Percentiles rank a stretch among this genome's conserved stretches.
Conservation (phyloP, 2,113 vertebrate genomes). For the Chionomys nivalis region DNA sequence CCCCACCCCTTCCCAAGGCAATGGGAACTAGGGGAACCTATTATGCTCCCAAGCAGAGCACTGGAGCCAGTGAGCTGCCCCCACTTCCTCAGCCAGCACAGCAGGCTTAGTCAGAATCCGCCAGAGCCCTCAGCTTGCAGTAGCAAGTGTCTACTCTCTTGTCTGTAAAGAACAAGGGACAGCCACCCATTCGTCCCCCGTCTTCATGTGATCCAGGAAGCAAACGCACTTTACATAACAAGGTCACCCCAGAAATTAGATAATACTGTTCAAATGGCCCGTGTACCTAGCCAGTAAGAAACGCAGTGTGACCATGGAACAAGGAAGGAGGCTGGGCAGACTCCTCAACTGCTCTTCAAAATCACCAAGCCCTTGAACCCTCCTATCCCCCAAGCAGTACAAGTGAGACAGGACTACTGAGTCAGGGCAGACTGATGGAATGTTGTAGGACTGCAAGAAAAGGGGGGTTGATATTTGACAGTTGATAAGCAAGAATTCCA, state of each 20-base stretch:
- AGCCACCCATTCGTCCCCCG: not conserved
- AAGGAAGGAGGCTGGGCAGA: slow-evolving; percentile 54
- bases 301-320: not conserved
- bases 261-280: not conserved
- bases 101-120: not conserved
- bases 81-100: not conserved
- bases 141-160: not conserved
- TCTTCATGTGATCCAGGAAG: not conserved
- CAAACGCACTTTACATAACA: not conserved
- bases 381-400: slow-evolving; percentile 64
- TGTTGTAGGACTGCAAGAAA: slow-evolving; percentile 37
- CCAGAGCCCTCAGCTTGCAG: too few species aligned
- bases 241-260: not conserved
- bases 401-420: slow-evolving; percentile 62
- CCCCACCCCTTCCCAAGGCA: not conserved
- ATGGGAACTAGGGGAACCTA: not conserved
- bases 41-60: too few species aligned
- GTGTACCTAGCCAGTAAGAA: not conserved
- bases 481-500: not conserved
- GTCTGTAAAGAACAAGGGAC: too few species aligned
- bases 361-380: slow-evolving; percentile 67
- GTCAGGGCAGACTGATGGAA: not conserved
- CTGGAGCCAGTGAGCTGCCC: not conserved
- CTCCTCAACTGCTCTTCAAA: slow-evolving; percentile 76
- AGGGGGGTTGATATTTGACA: not conserved